Conservation (phyloP, 2,113 vertebrate species). For the Strix aluco region DNA sequence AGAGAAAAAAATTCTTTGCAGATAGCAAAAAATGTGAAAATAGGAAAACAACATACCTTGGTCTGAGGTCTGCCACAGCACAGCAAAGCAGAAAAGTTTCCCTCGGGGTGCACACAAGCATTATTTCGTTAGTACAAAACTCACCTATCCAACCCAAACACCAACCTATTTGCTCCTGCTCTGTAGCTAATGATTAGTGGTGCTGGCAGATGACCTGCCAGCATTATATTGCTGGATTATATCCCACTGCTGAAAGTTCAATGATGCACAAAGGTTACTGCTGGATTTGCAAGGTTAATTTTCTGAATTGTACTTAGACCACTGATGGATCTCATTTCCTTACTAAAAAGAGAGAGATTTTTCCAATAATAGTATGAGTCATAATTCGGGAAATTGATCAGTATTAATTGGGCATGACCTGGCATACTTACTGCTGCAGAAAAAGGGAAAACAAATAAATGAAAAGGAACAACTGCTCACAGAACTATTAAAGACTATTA, state of each 20-base stretch:
- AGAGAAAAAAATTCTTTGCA: neutral
- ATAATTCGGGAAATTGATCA: neutral
- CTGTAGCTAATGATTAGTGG: neutral
- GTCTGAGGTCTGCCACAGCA: neutral
- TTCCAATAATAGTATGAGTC: neutral
- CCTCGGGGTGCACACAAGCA: neutral
- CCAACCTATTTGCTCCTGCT: neutral
- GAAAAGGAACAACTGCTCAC: neutral
- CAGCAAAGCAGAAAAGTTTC: neutral
- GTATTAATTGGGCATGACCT: neutral
- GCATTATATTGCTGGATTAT: neutral
- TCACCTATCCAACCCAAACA: neutral
- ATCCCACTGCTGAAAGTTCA: neutral
- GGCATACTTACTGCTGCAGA: neutral
- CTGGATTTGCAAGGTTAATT: neutral
- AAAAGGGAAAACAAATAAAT: slow-evolving; percentile 14
- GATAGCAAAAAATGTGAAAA: neutral
- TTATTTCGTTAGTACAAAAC: neutral
- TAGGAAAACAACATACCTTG: neutral
- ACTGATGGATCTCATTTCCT: neutral
- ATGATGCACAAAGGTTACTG: neutral
- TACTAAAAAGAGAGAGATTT: neutral
- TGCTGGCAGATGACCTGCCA: neutral
- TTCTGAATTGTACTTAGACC: neutral
- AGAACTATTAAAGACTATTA: neutral